A percentile compares a stretch with the other conserved stretches of the same genome.
These are phyloP conservation scores for Polyommatus icarus DNA, from an alignment of 2,888 invertebrate species.

Conservation along the genomic window DNA sequence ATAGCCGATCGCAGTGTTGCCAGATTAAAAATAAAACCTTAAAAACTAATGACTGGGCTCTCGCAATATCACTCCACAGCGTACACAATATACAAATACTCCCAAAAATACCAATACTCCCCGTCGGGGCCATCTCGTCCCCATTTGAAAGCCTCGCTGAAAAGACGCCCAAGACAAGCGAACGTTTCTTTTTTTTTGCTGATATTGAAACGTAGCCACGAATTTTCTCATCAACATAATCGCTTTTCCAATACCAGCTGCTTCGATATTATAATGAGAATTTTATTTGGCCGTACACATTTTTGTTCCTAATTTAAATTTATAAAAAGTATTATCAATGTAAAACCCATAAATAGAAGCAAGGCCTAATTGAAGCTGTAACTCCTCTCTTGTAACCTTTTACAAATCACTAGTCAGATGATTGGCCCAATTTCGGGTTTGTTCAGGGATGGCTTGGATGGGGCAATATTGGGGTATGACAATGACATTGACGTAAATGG, in stretches of 20 bases:
- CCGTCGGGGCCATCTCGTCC: not conserved
- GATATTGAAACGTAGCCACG: not conserved
- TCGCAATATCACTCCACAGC: constrained; percentile 12
- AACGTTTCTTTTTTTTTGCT: not conserved
- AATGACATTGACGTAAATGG: no score
- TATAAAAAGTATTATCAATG: not conserved
- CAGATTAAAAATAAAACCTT: constrained; percentile 6
- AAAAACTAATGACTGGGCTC: not conserved
- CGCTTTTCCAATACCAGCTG: not conserved
- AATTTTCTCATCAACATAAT: constrained; percentile 13
- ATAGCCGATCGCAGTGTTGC: not conserved
- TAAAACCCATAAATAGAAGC: no score
- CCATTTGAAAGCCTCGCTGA: not conserved
- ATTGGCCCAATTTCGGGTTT: no score
- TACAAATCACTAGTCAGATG: no score
- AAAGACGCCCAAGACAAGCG: constrained; percentile 7
- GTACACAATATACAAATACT: not conserved
- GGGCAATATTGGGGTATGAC: no score
- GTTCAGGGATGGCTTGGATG: no score
- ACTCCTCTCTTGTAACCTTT: no score
- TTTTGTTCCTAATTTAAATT: not conserved
- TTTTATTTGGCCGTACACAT: not conserved
- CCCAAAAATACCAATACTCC: not conserved
- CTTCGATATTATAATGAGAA: not conserved
- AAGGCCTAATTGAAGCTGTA: no score